Conservation (phyloP, 2,797 vertebrate species). For the Fistularia tabacaria region DNA sequence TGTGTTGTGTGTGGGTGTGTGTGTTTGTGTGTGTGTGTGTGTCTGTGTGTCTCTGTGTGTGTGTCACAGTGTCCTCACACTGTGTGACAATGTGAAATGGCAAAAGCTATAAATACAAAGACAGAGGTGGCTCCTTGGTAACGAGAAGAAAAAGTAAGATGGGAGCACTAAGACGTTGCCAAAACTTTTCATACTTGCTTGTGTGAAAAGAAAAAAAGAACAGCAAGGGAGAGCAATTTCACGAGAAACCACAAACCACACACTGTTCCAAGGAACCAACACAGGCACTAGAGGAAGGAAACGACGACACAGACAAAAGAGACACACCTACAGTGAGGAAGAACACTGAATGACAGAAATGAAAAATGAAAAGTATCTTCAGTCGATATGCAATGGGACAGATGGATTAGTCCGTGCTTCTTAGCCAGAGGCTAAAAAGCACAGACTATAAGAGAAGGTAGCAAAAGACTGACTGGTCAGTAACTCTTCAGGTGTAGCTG, state of each 20-base stretch:
- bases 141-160: conserved; percentile 19
- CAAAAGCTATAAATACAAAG: conserved; percentile 50
- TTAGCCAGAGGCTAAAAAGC: conserved; percentile 16
- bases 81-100: conserved; percentile 37
- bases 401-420: conserved; percentile 23
- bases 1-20: conserved; percentile 7
- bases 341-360: conserved; percentile 2
- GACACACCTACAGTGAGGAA: no score
- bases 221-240: background rate
- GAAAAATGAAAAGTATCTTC: background rate
- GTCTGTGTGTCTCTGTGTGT: conserved; percentile 5
- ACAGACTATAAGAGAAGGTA: conserved; percentile 25
- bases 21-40: conserved; percentile 4
- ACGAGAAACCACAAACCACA: background rate
- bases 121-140: conserved; percentile 54
- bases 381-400: conserved; percentile 9
- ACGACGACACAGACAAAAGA: conserved; percentile 9
- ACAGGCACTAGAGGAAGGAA: background rate
- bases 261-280: background rate
- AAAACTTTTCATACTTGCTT: conserved; percentile 12
- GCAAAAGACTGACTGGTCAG: conserved; percentile 34
- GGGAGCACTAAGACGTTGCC: background rate
- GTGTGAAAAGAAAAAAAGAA: background rate
- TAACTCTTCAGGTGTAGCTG: conserved; percentile 35
- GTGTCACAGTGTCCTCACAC: conserved; percentile 32